These are phyloP conservation scores for Premnoplex brunnescens DNA, from an alignment of 2,797 vertebrate genomes.

Conservation along the genomic window DNA sequence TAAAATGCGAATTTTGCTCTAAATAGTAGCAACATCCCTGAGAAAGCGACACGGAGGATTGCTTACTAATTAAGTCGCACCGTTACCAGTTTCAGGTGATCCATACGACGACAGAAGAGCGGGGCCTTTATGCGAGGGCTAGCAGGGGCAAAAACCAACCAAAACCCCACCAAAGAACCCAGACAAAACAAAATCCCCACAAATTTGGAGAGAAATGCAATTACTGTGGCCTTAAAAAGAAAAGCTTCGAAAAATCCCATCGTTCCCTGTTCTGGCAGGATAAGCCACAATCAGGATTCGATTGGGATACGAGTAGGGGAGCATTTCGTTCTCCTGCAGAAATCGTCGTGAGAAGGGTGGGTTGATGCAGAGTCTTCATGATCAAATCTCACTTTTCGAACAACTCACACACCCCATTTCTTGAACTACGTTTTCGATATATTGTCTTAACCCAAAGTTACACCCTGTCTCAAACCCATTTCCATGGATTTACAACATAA, in stretches of 20 bases:
- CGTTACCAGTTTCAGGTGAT: not conserved
- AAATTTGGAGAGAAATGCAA: not conserved
- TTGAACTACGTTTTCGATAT: not conserved
- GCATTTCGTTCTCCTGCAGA: not conserved
- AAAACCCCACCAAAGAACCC: not conserved
- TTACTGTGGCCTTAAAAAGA: not conserved
- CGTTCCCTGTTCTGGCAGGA: not conserved
- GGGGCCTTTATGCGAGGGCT: not conserved
- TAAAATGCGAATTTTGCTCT: not conserved
- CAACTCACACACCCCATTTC: not conserved
- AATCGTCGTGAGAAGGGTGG: not conserved
- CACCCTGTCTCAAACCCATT: not conserved
- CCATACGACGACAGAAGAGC: not conserved
- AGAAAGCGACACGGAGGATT: not conserved
- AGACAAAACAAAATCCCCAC: not conserved
- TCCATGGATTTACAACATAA: conserved; percentile 43
- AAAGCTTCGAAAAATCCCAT: not conserved
- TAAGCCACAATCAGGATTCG: not conserved
- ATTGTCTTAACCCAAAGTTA: not conserved
- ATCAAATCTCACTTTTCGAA: not conserved
- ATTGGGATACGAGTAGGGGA: not conserved
- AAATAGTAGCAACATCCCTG: not conserved
- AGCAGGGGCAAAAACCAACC: not conserved
- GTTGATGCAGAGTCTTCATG: not conserved
- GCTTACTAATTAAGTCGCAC: not conserved